These are phyloP conservation scores for Brachionus plicatilis DNA, from an alignment of 1,140 invertebrate species.

Conservation along the genomic window DNA sequence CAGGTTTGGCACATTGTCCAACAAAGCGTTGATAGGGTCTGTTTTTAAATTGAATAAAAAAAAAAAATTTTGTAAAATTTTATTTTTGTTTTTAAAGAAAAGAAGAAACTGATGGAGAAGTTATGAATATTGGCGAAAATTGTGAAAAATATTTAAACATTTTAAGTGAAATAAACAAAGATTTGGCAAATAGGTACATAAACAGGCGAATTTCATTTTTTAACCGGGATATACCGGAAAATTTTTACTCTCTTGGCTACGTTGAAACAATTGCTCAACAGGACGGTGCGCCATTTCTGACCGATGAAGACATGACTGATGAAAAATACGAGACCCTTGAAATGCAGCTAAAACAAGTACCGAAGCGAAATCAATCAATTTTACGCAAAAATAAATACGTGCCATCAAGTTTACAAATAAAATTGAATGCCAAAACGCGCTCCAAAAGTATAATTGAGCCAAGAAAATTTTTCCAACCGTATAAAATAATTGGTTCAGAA, in stretches of 20 bases:
- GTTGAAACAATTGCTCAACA: slow-evolving; percentile 28
- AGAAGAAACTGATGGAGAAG: slow-evolving; percentile 37
- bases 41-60: background rate
- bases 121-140: background rate
- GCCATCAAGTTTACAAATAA: slow-evolving; percentile 12
- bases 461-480: slow-evolving; percentile 18
- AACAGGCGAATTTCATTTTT: slow-evolving; percentile 15
- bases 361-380: background rate
- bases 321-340: slow-evolving; percentile 33
- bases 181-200: background rate
- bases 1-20: background rate
- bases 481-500: slow-evolving; percentile 31
- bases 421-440: background rate
- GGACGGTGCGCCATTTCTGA: background rate
- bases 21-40: background rate
- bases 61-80: background rate
- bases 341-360: background rate
- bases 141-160: slow-evolving; percentile 26
- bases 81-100: slow-evolving; percentile 19
- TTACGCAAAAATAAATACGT: slow-evolving; percentile 24
- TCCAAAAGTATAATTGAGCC: slow-evolving; percentile 23
- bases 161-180: slow-evolving; percentile 6
- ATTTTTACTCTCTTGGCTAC: background rate
- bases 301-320: background rate
- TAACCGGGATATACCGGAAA: slow-evolving; percentile 3